Evolutionary conservation across 1,140 invertebrate species (phyloP).

Genomic region (Leptinotarsa texana): DNA sequence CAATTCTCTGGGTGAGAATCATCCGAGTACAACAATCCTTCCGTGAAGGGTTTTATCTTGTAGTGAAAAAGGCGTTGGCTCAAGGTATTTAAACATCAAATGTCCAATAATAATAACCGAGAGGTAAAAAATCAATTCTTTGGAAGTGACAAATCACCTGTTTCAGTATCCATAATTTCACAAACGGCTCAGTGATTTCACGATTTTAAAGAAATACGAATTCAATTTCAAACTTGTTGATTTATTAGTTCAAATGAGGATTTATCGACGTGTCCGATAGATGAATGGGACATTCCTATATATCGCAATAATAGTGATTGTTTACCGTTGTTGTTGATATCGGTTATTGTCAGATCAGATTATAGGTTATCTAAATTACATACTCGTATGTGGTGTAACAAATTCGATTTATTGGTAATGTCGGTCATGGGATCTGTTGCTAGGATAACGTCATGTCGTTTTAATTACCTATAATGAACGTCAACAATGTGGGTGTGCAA

Average conservation of each 20-base stretch:
- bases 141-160: background rate
- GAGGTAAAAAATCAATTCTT: no score
- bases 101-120: no score
- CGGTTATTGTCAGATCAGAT: background rate
- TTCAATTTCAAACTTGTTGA: background rate
- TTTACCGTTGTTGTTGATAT: background rate
- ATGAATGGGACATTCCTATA: background rate
- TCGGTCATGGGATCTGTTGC: slow-evolving; percentile 1
- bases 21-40: no score
- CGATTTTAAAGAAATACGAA: background rate
- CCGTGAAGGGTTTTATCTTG: no score
- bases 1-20: no score
- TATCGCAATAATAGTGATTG: slow-evolving; percentile 1
- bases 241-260: background rate
- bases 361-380: slow-evolving; percentile 7
- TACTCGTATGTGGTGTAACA: background rate
- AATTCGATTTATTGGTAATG: background rate
- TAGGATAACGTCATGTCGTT: background rate
- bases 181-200: background rate
- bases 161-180: background rate
- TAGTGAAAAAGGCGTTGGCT: no score
- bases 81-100: no score
- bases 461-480: no score
- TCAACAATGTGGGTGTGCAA: no score
- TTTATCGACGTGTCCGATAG: background rate